These are phyloP conservation scores for Thamnophis sirtalis DNA, from an alignment of 2,113 vertebrate species.

Conservation along the genomic window DNA sequence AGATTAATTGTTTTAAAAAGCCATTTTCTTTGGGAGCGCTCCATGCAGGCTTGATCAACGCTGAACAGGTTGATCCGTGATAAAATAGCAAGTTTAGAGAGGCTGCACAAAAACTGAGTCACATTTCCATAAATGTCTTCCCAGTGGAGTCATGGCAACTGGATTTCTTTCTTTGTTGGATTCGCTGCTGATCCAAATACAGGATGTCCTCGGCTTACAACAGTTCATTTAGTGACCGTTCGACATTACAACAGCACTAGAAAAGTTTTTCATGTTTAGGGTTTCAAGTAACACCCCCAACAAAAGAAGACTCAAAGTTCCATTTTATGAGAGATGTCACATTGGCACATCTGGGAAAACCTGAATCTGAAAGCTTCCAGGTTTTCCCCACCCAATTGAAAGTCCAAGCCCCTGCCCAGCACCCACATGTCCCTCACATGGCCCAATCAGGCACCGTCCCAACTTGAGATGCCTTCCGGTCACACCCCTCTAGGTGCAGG, in stretches of 20 bases:
- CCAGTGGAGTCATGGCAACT: not conserved
- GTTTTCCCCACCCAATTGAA: no score
- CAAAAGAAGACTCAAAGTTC: no score
- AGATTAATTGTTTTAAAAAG: conserved; percentile 47
- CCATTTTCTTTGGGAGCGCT: conserved; percentile 37
- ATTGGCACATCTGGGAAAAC: no score
- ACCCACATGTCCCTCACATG: no score
- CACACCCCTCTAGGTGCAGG: no score
- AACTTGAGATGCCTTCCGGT: no score
- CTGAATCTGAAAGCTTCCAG: no score
- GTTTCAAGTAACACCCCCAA: no score
- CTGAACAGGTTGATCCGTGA: conserved; percentile 54
- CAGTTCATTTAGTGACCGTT: not conserved
- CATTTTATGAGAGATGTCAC: no score
- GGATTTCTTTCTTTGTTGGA: not conserved
- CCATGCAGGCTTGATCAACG: conserved; percentile 14
- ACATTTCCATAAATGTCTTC: conserved; percentile 40
- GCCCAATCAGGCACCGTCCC: no score
- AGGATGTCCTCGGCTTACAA: not conserved
- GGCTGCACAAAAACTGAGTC: conserved; percentile 56
- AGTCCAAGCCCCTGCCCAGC: no score
- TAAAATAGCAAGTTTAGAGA: conserved; percentile 46
- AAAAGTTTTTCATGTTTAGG: not conserved
- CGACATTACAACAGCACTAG: not conserved
- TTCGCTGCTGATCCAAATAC: not conserved